Percentiles rank a stretch among this genome's conserved stretches.
Conservation (phyloP, 2,797 vertebrate genomes). For the Cercopithecus diana region DNA sequence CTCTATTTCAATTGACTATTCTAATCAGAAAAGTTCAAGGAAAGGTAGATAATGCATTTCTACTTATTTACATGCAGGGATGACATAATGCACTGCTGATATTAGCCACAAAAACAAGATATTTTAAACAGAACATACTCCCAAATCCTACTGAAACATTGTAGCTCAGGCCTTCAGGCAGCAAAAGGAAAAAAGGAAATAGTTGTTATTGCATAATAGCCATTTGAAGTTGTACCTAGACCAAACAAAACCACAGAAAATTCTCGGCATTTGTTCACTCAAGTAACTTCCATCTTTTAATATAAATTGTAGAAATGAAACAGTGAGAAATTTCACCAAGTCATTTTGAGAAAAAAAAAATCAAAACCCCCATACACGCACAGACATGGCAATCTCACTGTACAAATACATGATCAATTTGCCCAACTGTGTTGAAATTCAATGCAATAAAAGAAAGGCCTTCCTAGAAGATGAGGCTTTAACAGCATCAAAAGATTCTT, state of each 20-base stretch:
- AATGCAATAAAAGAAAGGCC: slow-evolving; percentile 37
- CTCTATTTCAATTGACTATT: slow-evolving; percentile 66
- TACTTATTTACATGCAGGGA: slow-evolving; percentile 79
- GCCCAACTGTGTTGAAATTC: slow-evolving; percentile 41
- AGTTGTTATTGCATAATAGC: slow-evolving; percentile 82
- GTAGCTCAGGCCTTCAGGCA: slow-evolving; percentile 97
- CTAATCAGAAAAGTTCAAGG: slow-evolving; percentile 67
- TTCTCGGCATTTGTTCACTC: slow-evolving; percentile 11
- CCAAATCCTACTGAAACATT: slow-evolving; percentile 96
- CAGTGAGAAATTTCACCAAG: slow-evolving; percentile 52
- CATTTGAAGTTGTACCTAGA: slow-evolving; percentile 66
- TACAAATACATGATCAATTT: slow-evolving; percentile 38
- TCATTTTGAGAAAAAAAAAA: neutral
- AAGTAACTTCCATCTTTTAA: slow-evolving; percentile 60
- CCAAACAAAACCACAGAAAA: slow-evolving; percentile 53
- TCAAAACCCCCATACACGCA: neutral
- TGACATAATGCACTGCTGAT: slow-evolving; percentile 66
- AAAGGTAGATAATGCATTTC: slow-evolving; percentile 70
- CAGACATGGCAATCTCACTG: slow-evolving; percentile 55
- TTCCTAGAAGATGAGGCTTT: slow-evolving; percentile 45
- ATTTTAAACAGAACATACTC: slow-evolving; percentile 93
- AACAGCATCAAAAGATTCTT: slow-evolving; percentile 49
- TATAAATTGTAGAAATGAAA: slow-evolving; percentile 68
- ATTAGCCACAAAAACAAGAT: slow-evolving; percentile 83
- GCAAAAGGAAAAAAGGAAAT: slow-evolving; percentile 88